Evolutionary conservation across 2,888 invertebrate genomes (phyloP).

Genomic region (Agrochola lychnidis): DNA sequence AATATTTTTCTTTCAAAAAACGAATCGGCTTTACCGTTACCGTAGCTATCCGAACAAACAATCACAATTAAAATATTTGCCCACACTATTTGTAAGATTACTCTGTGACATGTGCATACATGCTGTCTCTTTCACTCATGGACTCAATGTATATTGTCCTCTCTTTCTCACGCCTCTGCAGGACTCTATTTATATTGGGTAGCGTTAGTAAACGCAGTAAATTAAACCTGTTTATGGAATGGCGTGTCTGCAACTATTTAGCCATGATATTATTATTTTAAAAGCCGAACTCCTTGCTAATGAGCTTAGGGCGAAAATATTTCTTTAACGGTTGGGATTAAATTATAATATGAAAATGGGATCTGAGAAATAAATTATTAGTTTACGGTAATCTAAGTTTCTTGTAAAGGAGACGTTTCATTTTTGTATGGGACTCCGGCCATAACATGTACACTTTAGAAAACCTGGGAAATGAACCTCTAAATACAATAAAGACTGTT

Average conservation of each 20-base stretch:
- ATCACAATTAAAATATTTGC: constrained; percentile 57
- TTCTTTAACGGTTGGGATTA: constrained; percentile 56
- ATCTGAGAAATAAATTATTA: constrained; percentile 54
- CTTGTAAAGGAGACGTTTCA: too few species aligned
- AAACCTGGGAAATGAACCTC: too few species aligned
- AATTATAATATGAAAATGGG: constrained; percentile 45
- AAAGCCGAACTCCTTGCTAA: constrained; percentile 64
- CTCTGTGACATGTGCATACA: constrained; percentile 68
- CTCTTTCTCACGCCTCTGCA: constrained; percentile 65
- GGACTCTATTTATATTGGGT: constrained; percentile 69
- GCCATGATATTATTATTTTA: constrained; percentile 64
- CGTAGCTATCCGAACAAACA: constrained; percentile 22
- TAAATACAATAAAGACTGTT: too few species aligned
- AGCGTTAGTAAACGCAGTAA: constrained; percentile 68
- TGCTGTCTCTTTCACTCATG: constrained; percentile 45
- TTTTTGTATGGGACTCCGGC: too few species aligned
- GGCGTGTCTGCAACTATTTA: constrained; percentile 70
- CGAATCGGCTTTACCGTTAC: constrained; percentile 11
- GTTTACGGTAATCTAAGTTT: constrained; percentile 45
- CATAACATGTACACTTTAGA: too few species aligned
- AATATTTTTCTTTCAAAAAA: neutral
- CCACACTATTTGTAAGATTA: constrained; percentile 56
- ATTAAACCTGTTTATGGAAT: constrained; percentile 67
- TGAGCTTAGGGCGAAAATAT: constrained; percentile 61
- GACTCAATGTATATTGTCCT: constrained; percentile 11